phyloP scores from a whole-genome alignment of 2,888 invertebrate genomes.

The Spodoptera exigua region DNA sequence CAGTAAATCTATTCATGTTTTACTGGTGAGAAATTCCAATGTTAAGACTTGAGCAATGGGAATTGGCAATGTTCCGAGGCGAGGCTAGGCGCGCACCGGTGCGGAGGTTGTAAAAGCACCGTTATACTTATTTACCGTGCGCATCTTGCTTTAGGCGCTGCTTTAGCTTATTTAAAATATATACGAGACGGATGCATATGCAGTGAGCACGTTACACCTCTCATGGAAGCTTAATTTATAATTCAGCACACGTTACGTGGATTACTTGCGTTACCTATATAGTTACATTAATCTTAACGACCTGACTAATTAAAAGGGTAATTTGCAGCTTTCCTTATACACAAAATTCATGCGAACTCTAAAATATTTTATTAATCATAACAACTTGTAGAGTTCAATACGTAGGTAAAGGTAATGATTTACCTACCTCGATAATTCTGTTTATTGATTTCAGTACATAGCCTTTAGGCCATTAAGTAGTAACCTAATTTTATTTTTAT shows the following conservation, averaged over 20 bases:
- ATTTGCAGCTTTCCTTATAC: no score
- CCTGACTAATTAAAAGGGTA: no score
- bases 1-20: conserved; percentile 81
- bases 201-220: conserved; percentile 12
- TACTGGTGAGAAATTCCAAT: conserved; percentile 86
- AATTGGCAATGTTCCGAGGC: conserved; percentile 87
- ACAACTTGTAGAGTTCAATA: no score
- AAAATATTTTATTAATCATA: no score
- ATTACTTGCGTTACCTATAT: conserved; percentile 2
- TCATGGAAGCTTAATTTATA: conserved; percentile 10
- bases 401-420: no score
- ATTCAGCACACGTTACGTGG: conserved; percentile 20
- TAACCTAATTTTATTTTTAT: no score
- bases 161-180: conserved; percentile 77
- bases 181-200: conserved; percentile 52
- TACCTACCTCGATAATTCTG: no score
- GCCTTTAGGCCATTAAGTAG: no score
- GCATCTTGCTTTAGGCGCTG: conserved; percentile 84
- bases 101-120: conserved; percentile 85
- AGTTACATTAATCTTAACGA: not conserved
- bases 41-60: conserved; percentile 84
- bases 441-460: no score
- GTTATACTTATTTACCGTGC: conserved; percentile 88
- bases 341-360: no score
- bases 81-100: conserved; percentile 77